Conservation (phyloP, 2,888 invertebrate species). For the Aporophyla lueneburgensis region DNA sequence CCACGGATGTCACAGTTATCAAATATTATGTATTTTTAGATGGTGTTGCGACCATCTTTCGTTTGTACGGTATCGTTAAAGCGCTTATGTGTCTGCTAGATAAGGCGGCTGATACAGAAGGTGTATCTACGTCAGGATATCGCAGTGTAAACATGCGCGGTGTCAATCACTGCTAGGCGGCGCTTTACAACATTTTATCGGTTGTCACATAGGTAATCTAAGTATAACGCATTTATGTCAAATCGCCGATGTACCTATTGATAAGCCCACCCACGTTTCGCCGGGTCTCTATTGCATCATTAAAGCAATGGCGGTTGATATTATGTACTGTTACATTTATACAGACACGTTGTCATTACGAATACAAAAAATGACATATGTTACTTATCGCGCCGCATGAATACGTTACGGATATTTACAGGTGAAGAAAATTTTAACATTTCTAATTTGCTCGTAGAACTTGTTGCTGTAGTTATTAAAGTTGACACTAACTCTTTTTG, state of each 20-base stretch:
- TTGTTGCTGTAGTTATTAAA: slow-evolving; percentile 59
- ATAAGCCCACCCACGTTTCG: slow-evolving; percentile 89
- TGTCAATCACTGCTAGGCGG: slow-evolving; percentile 90
- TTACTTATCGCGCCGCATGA: slow-evolving; percentile 65
- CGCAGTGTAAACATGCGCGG: slow-evolving; percentile 84
- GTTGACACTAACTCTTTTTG: slow-evolving; percentile 56
- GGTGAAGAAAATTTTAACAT: slow-evolving; percentile 61
- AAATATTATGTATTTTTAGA: slow-evolving; percentile 59
- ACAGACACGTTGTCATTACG: slow-evolving; percentile 74
- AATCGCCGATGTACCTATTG: slow-evolving; percentile 87
- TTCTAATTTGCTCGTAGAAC: slow-evolving; percentile 61
- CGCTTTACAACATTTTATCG: slow-evolving; percentile 89
- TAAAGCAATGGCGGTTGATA: slow-evolving; percentile 81
- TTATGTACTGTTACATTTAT: slow-evolving; percentile 69
- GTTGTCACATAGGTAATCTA: slow-evolving; percentile 88
- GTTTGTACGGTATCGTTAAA: slow-evolving; percentile 76
- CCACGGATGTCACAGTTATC: slow-evolving; percentile 60
- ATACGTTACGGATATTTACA: slow-evolving; percentile 50
- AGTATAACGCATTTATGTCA: slow-evolving; percentile 90
- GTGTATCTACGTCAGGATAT: slow-evolving; percentile 84
- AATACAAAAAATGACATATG: slow-evolving; percentile 73
- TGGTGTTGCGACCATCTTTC: slow-evolving; percentile 72
- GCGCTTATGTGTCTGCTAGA: slow-evolving; percentile 82
- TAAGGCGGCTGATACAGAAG: slow-evolving; percentile 85
- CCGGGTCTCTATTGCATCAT: slow-evolving; percentile 81